These are phyloP conservation scores for Silurus meridionalis DNA, from an alignment of 2,113 vertebrate species.

Conservation along the genomic window DNA sequence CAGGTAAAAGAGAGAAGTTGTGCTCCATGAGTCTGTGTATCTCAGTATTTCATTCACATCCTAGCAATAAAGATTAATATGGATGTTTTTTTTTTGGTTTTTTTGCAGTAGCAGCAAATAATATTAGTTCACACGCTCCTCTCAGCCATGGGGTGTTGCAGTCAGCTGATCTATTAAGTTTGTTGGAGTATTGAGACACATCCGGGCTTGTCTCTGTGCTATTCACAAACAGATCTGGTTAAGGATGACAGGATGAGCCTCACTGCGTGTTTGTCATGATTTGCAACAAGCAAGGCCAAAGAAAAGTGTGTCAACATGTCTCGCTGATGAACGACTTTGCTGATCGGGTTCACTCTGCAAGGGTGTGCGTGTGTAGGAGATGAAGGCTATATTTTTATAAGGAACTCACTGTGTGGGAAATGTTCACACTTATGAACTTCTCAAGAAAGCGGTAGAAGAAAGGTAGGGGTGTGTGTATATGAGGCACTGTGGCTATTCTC, in stretches of 20 bases:
- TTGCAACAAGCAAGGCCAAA: slow-evolving; percentile 23
- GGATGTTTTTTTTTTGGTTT: no score
- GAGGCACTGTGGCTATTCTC: neutral
- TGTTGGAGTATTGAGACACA: neutral
- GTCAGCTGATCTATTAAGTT: neutral
- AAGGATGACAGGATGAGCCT: neutral
- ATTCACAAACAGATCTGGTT: slow-evolving; percentile 15
- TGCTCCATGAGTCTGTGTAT: no score
- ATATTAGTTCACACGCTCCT: neutral
- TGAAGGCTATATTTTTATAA: neutral
- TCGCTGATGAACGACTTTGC: slow-evolving; percentile 7
- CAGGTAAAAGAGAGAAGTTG: no score
- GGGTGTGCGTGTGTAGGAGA: slow-evolving; percentile 10
- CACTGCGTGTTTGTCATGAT: slow-evolving; percentile 28
- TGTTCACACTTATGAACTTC: neutral
- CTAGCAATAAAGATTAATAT: neutral
- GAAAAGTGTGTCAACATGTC: slow-evolving; percentile 35
- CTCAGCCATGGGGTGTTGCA: neutral
- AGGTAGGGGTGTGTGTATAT: neutral
- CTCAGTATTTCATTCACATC: neutral
- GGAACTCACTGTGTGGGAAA: slow-evolving; percentile 3
- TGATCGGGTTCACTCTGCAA: slow-evolving; percentile 1
- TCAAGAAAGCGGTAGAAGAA: neutral
- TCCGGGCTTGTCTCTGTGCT: slow-evolving; percentile 11
- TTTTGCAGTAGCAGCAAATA: neutral